A percentile compares a stretch with the other conserved stretches of the same genome.
Evolutionary conservation across 1,140 invertebrate genomes (phyloP).

Genomic region (Megathymus violae): DNA sequence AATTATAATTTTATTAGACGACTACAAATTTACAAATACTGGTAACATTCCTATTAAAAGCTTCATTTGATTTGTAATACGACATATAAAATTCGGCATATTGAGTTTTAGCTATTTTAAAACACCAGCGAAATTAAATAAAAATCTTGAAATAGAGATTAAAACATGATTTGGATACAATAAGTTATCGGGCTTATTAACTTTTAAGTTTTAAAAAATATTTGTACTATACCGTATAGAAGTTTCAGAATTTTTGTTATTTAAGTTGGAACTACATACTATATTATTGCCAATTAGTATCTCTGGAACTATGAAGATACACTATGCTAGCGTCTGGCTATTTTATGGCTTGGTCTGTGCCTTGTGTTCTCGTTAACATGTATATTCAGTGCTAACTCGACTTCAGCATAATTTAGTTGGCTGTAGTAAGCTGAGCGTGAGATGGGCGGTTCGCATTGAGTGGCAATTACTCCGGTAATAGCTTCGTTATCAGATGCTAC

Average conservation of each 20-base stretch:
- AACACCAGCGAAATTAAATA: neutral
- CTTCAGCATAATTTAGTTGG: conserved; percentile 24
- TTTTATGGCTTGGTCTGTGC: conserved; percentile 3
- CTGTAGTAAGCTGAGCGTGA: conserved; percentile 37
- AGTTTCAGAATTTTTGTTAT: no score
- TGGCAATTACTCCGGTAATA: conserved; percentile 67
- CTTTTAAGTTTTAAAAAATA: neutral
- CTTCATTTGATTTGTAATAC: no score
- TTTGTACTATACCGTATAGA: neutral
- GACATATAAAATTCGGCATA: no score
- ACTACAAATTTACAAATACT: neutral
- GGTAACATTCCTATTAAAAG: neutral
- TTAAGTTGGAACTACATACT: no score
- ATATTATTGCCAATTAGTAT: no score
- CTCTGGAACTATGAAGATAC: neutral
- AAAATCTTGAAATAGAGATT: neutral
- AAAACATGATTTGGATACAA: neutral
- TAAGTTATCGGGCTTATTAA: neutral
- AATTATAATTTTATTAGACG: conserved; percentile 6
- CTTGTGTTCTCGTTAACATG: conserved; percentile 25
- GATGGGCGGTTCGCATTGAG: conserved; percentile 45
- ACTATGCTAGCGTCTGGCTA: neutral
- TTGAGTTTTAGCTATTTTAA: no score
- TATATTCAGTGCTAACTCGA: conserved; percentile 25
- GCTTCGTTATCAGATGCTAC: conserved; percentile 63